These are phyloP conservation scores for Archilochus colubris DNA, from an alignment of 2,113 vertebrate species.

Conservation along the genomic window DNA sequence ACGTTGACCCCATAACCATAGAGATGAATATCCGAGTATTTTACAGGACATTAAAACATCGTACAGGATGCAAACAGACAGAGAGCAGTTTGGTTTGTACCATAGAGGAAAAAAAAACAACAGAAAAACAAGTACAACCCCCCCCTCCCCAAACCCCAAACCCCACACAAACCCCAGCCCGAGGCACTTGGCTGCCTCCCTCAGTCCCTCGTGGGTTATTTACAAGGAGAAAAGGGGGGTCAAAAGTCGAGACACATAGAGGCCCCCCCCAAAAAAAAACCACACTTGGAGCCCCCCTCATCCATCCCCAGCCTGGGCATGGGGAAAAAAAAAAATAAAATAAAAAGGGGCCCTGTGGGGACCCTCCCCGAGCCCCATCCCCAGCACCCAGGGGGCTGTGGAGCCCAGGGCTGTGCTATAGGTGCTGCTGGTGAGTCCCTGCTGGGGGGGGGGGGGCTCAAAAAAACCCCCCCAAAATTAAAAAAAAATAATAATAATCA, in stretches of 20 bases:
- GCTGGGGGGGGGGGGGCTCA: background rate
- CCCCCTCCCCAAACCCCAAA: background rate
- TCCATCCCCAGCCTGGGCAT: background rate
- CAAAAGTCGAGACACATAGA: background rate
- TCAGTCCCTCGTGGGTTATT: background rate
- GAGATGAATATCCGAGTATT: constrained; percentile 37
- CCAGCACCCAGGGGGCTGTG: background rate
- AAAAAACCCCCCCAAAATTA: too few relatives aligned
- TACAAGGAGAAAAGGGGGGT: constrained; percentile 39
- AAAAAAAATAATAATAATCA: too few relatives aligned
- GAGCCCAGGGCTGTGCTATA: background rate
- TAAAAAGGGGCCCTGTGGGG: background rate
- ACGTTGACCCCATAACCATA: constrained; percentile 27
- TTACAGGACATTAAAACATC: constrained; percentile 64
- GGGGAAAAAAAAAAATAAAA: background rate
- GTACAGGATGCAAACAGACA: constrained; percentile 62
- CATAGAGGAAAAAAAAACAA: background rate
- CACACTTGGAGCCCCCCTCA: background rate
- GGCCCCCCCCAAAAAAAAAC: background rate
- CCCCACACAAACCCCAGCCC: background rate
- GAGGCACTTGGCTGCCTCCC: background rate
- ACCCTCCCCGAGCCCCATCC: background rate
- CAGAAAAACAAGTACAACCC: background rate
- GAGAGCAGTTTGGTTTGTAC: constrained; percentile 25
- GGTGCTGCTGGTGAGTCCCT: background rate